Conservation (phyloP, 2,888 invertebrate species). For the Girardia tigrina region DNA sequence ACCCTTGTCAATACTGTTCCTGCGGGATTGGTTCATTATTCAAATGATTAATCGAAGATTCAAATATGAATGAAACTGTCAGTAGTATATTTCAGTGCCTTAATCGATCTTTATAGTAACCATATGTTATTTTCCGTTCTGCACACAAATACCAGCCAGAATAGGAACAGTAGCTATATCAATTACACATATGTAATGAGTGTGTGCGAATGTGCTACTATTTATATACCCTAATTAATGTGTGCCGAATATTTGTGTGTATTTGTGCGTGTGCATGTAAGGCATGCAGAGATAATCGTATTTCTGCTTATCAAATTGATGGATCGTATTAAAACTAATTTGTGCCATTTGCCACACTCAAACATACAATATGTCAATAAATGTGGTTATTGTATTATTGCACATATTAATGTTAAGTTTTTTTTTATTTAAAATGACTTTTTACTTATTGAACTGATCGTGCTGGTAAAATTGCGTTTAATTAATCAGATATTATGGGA, state of each 20-base stretch:
- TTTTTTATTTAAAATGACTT: no score
- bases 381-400: neutral
- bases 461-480: no score
- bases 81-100: neutral
- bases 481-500: no score
- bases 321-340: neutral
- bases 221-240: no score
- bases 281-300: neutral
- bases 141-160: neutral
- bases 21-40: neutral
- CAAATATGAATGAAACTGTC: neutral
- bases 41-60: neutral
- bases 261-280: neutral
- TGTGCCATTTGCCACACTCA: neutral
- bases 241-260: neutral
- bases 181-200: neutral
- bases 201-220: no score
- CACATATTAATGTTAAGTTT: no score
- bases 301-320: conserved; percentile 23
- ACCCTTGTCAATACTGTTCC: conserved; percentile 9
- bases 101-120: conserved; percentile 8
- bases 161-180: conserved; percentile 9
- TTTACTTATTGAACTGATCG: no score
- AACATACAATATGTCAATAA: conserved; percentile 19
- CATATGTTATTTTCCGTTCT: conserved; percentile 17